Conservation (phyloP, 2,888 invertebrate genomes). For the Cerceris ruficornis region DNA sequence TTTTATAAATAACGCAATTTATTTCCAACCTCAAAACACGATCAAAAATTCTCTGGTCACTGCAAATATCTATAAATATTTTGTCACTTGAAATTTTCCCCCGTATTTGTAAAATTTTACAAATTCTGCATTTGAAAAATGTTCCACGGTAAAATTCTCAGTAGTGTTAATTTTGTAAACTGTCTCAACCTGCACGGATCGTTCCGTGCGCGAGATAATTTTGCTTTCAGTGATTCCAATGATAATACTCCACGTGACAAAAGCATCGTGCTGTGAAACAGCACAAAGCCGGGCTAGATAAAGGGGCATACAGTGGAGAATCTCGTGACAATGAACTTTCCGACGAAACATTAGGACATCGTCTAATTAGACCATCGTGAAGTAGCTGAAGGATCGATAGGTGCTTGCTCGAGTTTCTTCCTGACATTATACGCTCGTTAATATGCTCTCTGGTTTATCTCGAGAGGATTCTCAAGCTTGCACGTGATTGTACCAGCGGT, state of each 20-base stretch:
- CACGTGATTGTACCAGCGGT: not conserved
- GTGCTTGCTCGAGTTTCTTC: slow-evolving; percentile 34
- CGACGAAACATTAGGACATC: slow-evolving; percentile 34
- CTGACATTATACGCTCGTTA: slow-evolving; percentile 54
- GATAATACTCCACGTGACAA: not conserved
- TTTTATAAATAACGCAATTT: not conserved
- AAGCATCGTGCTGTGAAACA: not conserved
- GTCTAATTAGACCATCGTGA: slow-evolving; percentile 38
- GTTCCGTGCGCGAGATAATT: too few relatives aligned
- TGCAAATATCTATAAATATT: too few relatives aligned
- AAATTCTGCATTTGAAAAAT: too few relatives aligned
- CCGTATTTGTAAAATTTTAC: too few relatives aligned
- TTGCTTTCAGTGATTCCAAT: not conserved
- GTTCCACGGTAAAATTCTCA: too few relatives aligned
- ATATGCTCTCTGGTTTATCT: slow-evolving; percentile 58
- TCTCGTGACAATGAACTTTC: slow-evolving; percentile 35
- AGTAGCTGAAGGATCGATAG: slow-evolving; percentile 36
- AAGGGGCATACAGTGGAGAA: slow-evolving; percentile 14
- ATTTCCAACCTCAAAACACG: too few relatives aligned
- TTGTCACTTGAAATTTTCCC: too few relatives aligned
- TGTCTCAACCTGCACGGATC: too few relatives aligned
- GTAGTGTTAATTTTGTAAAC: too few relatives aligned
- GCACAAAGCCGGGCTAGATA: slow-evolving; percentile 18
- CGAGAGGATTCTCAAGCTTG: slow-evolving; percentile 25
- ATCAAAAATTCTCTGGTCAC: too few relatives aligned